Conservation (phyloP, 2,797 vertebrate species). For the Halcyon leucocephala region DNA sequence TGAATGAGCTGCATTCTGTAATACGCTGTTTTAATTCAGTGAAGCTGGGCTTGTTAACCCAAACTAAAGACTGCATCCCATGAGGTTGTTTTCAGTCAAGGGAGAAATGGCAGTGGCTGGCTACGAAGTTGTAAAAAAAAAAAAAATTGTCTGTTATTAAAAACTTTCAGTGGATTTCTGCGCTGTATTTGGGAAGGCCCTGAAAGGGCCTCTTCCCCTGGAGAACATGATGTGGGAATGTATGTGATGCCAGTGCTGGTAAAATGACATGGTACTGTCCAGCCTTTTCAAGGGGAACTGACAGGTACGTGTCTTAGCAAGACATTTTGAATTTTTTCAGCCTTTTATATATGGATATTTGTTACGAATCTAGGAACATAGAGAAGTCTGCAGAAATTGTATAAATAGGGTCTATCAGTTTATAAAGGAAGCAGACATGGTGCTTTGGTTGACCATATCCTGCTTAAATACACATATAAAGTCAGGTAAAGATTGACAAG, state of each 20-base stretch:
- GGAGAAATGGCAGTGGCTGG: background rate
- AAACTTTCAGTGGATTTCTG: background rate
- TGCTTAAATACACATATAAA: background rate
- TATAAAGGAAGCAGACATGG: background rate
- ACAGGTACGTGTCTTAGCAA: background rate
- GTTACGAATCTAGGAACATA: background rate
- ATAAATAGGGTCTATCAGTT: background rate
- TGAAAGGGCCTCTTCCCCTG: background rate
- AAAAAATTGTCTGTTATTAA: background rate
- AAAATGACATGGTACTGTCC: background rate
- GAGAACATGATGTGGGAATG: fast-evolving
- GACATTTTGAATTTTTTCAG: background rate
- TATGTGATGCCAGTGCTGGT: background rate
- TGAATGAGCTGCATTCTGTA: background rate
- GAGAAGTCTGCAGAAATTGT: background rate
- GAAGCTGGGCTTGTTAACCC: background rate
- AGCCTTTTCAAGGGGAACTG: background rate
- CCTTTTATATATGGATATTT: background rate
- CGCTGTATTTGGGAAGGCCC: background rate
- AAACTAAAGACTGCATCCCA: background rate
- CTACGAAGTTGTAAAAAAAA: background rate
- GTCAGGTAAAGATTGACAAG: background rate
- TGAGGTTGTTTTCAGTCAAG: background rate
- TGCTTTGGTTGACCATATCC: background rate
- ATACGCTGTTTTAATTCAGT: background rate